phyloP scores from a whole-genome alignment of 92 coral and sea anemone species.

The Porites rus region DNA sequence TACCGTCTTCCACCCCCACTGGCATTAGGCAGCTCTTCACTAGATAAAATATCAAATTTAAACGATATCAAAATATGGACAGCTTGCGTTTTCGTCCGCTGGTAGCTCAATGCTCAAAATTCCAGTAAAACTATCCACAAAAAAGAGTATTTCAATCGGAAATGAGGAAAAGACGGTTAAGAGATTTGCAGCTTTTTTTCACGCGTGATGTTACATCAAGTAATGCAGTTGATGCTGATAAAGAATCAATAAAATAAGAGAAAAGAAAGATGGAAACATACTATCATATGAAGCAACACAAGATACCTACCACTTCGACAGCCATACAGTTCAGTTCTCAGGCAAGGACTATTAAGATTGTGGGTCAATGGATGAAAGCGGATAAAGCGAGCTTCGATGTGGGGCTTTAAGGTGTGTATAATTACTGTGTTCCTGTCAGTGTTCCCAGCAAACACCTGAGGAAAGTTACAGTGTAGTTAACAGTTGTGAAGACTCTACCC shows the following conservation, averaged over 20 bases:
- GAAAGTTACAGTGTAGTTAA: neutral
- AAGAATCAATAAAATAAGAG: too few species aligned
- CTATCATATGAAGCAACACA: too few species aligned
- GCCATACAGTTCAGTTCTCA: conserved; percentile 71
- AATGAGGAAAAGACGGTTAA: too few species aligned
- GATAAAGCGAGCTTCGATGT: conserved; percentile 51
- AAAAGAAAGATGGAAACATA: too few species aligned
- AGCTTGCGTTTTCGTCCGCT: neutral
- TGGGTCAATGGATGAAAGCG: conserved; percentile 19
- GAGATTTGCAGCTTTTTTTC: too few species aligned
- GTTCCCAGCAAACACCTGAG: conserved; percentile 50
- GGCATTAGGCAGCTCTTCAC: conserved; percentile 19
- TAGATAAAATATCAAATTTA: neutral
- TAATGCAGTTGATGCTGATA: too few species aligned
- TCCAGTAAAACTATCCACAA: too few species aligned
- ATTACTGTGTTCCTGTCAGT: conserved; percentile 45
- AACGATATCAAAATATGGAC: neutral
- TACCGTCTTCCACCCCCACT: conserved; percentile 34
- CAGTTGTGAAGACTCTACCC: too few species aligned
- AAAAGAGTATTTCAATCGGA: too few species aligned
- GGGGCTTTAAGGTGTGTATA: conserved; percentile 31
- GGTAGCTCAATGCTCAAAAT: too few species aligned
- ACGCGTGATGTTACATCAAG: too few species aligned
- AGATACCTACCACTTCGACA: conserved; percentile 48
- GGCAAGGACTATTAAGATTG: conserved; percentile 19